phyloP scores from a whole-genome alignment of 2,113 vertebrate species.

The Rhinoderma darwinii region DNA sequence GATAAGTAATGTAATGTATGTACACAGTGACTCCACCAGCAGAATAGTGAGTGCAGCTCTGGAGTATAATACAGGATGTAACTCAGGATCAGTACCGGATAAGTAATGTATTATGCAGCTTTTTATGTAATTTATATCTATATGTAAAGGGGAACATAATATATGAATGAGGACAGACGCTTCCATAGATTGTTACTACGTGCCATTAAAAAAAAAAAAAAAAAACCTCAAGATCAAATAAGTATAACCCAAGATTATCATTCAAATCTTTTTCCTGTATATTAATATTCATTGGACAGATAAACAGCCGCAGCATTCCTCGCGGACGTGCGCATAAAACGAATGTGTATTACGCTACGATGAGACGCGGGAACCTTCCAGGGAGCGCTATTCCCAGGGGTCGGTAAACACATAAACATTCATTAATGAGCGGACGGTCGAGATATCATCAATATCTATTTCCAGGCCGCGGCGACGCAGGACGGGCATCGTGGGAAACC shows the following conservation, averaged over 20 bases:
- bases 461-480: not conserved
- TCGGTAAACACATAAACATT: not conserved
- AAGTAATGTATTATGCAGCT: too few relatives aligned
- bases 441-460: conserved; percentile 29
- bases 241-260: not conserved
- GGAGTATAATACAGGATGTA: too few relatives aligned
- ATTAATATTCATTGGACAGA: not conserved
- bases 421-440: not conserved
- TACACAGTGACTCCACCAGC: too few relatives aligned
- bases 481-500: conserved; percentile 13
- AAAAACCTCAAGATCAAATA: too few relatives aligned
- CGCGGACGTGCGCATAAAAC: not conserved
- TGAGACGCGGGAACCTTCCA: not conserved
- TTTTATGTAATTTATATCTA: too few relatives aligned
- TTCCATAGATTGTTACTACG: not conserved
- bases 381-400: not conserved
- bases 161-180: too few relatives aligned
- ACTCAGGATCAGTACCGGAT: too few relatives aligned
- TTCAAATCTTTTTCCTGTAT: not conserved
- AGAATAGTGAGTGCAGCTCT: too few relatives aligned
- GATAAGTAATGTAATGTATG: too few relatives aligned
- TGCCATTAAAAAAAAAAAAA: not conserved
- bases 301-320: not conserved
- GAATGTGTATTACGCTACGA: not conserved
- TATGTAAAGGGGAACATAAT: too few relatives aligned